Percentiles rank a stretch among this genome's conserved stretches.
Evolutionary conservation across 1,140 invertebrate genomes (phyloP).

Genomic region (Helicoverpa armigera): DNA sequence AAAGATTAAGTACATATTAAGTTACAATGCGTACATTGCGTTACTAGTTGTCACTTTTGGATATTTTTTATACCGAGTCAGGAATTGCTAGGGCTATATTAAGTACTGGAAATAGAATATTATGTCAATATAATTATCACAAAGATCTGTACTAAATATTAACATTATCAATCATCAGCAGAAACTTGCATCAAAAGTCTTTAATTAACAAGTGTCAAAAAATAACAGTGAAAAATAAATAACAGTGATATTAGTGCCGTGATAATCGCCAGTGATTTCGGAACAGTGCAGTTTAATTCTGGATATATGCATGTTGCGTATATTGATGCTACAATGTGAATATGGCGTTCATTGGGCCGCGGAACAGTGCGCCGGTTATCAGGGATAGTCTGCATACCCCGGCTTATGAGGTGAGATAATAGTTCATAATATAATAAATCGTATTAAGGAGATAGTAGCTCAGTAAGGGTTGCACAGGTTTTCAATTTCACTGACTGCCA

Average conservation of each 20-base stretch:
- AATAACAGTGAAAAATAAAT: neutral
- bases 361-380: constrained; percentile 86
- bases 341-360: constrained; percentile 86
- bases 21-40: no score
- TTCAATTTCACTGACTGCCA: no score
- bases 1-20: no score
- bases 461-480: no score
- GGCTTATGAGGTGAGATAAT: constrained; percentile 87
- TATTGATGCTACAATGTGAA: constrained; percentile 65
- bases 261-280: neutral
- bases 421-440: neutral
- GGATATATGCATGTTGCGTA: constrained; percentile 12
- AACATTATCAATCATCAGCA: neutral
- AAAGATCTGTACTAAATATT: no score
- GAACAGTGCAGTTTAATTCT: neutral
- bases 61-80: no score
- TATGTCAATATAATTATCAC: no score
- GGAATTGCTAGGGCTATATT: no score
- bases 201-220: neutral
- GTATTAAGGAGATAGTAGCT: neutral
- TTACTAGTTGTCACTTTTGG: no score
- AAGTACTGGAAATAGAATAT: no score
- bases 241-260: neutral
- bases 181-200: neutral
- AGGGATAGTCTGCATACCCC: constrained; percentile 88